Base-by-base conservation (phyloP, 2,797 vertebrate genomes). In the Schizothorax lantsangensis region DNA sequence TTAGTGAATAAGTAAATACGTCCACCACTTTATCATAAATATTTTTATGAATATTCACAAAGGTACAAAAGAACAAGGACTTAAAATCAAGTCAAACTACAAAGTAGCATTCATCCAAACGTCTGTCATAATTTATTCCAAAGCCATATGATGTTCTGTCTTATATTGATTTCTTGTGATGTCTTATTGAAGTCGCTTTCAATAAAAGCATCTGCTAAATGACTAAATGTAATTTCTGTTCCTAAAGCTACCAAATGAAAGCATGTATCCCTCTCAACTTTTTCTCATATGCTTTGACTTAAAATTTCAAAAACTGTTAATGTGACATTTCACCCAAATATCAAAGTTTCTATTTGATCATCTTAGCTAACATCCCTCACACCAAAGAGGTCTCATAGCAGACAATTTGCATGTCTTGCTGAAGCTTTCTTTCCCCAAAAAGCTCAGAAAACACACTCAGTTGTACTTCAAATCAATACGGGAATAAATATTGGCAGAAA, bases 401-500 rank as follows among this genome's bases (percentile, higher is more conserved):
- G 21, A 72, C 68, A 72, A 83, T 83, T 57, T 72, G 23, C 68
- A 83, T 72, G 47, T 19, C 49, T 71, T 40, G 23, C 57, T 59
- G 64, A 52, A 30, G 19, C 36, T 81, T 36, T 23, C 64, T 36
- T 81, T n/a, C 80, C 33, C 33, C 2, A 21, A 69, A 69, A 21
- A 38, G 17, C 66, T 69, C 33, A 38, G 66, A 68, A 36, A 68
- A 36, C 66, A 21, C 66, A 38, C 66, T 69, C 17, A 38, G 33
- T 69, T 38, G 66, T 69, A 69, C 33, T 69, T 69, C 33, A 69
- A 52, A 82, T 82, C 52, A 72, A 69, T 69, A 69, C 66, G 0
- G 33, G 15, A 19, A 86, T 52, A 38, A 86, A 80, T 49, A 86
- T 86, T 38, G 33, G 79, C 40, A 62, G 79, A 59, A 74, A 75